Evolutionary conservation across 2,113 vertebrate genomes (phyloP).

Genomic region (Toxostoma redivivum): DNA sequence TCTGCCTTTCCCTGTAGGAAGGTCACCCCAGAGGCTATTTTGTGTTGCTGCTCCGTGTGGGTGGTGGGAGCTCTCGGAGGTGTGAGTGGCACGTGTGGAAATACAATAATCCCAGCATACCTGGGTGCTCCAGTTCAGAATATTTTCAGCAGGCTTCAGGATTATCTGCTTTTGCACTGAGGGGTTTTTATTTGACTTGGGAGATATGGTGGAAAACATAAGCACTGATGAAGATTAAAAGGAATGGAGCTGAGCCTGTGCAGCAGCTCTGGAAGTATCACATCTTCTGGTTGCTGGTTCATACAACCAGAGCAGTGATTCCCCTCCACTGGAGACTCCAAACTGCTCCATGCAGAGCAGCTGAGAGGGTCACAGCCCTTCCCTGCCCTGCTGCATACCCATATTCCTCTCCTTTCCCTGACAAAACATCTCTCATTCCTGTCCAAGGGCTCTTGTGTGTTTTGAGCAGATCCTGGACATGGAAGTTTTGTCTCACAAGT

Average conservation of each 20-base stretch:
- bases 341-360: neutral
- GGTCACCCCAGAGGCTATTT: neutral
- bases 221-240: neutral
- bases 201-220: neutral
- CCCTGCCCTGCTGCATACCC: neutral
- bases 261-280: neutral
- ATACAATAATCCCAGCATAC: neutral
- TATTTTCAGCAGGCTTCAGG: neutral
- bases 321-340: neutral
- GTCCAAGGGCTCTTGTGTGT: neutral
- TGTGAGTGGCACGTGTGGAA: neutral
- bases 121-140: neutral
- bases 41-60: neutral
- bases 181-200: neutral
- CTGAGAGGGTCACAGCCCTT: neutral
- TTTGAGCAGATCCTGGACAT: neutral
- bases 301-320: neutral
- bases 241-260: neutral
- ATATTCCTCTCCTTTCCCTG: neutral
- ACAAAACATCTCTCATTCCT: neutral
- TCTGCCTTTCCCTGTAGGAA: neutral
- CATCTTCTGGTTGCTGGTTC: neutral
- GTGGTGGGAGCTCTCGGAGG: neutral
- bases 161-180: neutral
- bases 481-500: neutral